A percentile compares a stretch with the other conserved stretches of the same genome.
Conservation (phyloP, 2,113 vertebrate species). For the Hypomesus transpacificus region DNA sequence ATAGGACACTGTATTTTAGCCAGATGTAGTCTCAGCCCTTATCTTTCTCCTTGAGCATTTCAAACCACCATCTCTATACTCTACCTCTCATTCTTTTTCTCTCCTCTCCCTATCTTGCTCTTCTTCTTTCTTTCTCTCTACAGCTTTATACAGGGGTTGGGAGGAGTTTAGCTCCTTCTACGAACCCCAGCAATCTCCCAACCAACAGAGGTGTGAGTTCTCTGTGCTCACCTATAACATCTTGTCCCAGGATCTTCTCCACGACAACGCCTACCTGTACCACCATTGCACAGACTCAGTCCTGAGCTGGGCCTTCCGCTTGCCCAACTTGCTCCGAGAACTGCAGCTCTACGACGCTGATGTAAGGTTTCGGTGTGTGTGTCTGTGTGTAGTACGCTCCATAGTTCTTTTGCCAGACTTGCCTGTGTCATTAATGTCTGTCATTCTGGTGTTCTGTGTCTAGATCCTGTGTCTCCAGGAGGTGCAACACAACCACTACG, state of each 20-base stretch:
- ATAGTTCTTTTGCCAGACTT: too few relatives aligned
- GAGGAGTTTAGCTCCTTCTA: too few relatives aligned
- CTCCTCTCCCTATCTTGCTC: too few relatives aligned
- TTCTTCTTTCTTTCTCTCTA: too few relatives aligned
- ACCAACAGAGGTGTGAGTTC: constrained; percentile 66
- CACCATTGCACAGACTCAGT: constrained; percentile 78
- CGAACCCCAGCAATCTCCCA: too few relatives aligned
- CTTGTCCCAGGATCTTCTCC: constrained; percentile 83
- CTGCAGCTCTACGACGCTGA: constrained; percentile 83
- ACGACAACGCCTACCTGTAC: constrained; percentile 87
- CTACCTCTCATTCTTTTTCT: too few relatives aligned
- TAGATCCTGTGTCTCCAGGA: constrained; percentile 97
- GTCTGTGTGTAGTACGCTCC: too few relatives aligned
- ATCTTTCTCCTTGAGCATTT: too few relatives aligned
- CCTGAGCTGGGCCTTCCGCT: constrained; percentile 81
- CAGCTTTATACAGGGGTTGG: too few relatives aligned
- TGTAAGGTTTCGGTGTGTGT: constrained; percentile 70
- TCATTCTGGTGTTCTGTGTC: constrained; percentile 21
- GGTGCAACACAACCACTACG: constrained; percentile 93
- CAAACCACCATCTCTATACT: too few relatives aligned
- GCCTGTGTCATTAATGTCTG: not conserved
- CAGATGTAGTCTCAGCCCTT: too few relatives aligned
- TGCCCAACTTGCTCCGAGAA: constrained; percentile 86
- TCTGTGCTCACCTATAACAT: constrained; percentile 89
- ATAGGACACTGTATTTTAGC: too few relatives aligned